These are phyloP conservation scores for Anabacerthia variegaticeps DNA, from an alignment of 2,797 vertebrate species.

Conservation along the genomic window DNA sequence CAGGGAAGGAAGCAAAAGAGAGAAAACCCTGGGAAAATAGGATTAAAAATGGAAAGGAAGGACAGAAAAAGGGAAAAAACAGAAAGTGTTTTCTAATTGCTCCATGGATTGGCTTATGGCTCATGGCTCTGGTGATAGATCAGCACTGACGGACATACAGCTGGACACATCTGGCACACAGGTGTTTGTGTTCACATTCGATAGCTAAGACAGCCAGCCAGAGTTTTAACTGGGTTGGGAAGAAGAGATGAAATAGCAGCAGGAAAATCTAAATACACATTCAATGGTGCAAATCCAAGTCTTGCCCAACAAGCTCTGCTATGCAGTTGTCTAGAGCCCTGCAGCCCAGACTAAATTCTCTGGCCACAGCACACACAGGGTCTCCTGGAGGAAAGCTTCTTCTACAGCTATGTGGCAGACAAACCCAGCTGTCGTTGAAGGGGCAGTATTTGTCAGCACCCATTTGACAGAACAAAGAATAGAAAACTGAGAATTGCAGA, in stretches of 20 bases:
- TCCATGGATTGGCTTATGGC: background rate
- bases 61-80: background rate
- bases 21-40: background rate
- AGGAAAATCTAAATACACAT: slow-evolving; percentile 25
- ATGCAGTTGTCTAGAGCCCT: background rate
- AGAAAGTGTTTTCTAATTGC: background rate
- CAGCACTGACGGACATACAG: background rate
- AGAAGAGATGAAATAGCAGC: slow-evolving; percentile 20
- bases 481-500: background rate
- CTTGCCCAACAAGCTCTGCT: background rate
- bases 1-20: background rate
- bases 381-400: background rate
- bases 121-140: background rate
- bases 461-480: background rate
- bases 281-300: background rate
- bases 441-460: background rate
- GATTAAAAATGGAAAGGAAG: background rate
- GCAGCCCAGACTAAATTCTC: background rate
- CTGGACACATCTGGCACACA: slow-evolving; percentile 57
- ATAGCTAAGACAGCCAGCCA: slow-evolving; percentile 24
- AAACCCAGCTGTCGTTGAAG: background rate
- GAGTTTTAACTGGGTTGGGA: slow-evolving; percentile 44
- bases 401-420: background rate
- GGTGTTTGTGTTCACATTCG: slow-evolving; percentile 24
- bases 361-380: background rate